phyloP scores from a whole-genome alignment of 2,888 invertebrate genomes.

The Diogma glabrata region DNA sequence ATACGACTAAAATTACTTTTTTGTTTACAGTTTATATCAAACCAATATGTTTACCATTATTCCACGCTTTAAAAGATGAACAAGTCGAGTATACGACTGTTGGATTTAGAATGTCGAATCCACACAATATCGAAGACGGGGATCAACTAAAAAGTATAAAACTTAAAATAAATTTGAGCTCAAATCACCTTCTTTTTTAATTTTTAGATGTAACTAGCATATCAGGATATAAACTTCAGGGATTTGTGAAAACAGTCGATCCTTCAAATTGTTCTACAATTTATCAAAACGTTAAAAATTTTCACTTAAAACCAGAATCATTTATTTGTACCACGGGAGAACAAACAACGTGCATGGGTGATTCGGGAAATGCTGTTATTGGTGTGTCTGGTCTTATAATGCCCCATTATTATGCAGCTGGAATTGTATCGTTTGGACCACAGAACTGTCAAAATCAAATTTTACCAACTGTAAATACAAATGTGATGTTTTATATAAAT shows the following conservation, averaged over 20 bases:
- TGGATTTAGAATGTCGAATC: too few relatives aligned
- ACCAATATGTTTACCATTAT: neutral
- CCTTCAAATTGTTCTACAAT: neutral
- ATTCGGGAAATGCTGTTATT: neutral
- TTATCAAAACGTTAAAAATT: constrained; percentile 1
- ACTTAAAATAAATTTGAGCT: too few relatives aligned
- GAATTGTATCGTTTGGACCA: constrained; percentile 32
- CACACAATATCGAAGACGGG: too few relatives aligned
- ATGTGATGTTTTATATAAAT: constrained; percentile 29
- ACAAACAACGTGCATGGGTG: neutral
- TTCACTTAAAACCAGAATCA: too few relatives aligned
- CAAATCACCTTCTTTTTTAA: too few relatives aligned
- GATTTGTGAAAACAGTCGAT: too few relatives aligned
- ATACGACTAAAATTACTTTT: neutral
- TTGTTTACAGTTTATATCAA: neutral
- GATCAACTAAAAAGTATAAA: too few relatives aligned
- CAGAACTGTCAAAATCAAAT: constrained; percentile 28
- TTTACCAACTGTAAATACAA: constrained; percentile 33
- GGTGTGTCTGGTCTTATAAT: too few relatives aligned
- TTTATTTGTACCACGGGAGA: neutral
- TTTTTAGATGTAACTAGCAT: too few relatives aligned
- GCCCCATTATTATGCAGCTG: constrained; percentile 26
- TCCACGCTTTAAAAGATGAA: too few relatives aligned
- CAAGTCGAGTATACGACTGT: too few relatives aligned
- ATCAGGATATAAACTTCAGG: too few relatives aligned